Evolutionary conservation across 1,140 invertebrate species (phyloP), one percentile per base, ranked within the genome.

Genomic region (Scylla paramamosain): DNA sequence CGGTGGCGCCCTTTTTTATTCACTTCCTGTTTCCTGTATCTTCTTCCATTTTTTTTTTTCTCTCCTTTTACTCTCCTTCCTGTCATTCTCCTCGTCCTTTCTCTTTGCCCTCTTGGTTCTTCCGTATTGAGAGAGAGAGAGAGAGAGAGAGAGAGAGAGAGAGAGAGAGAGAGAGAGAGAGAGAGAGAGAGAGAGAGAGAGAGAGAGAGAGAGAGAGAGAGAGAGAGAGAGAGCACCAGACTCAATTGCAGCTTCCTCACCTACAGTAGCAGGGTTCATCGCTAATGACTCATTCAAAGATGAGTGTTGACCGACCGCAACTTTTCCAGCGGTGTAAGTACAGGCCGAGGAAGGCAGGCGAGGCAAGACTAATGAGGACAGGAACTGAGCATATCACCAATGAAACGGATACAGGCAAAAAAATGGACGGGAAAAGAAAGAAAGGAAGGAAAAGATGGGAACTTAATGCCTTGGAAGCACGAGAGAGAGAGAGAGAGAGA

Each of bases 121-220:
- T 25, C 20, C 20, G 3, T 8, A n/a, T n/a, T 14, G 59, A 67
- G 10, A 67, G 59, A 67, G 59, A 67, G 10, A 67, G 59, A 67
- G 10, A 67, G 59, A 67, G 59, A 67, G 59, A 67, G 59, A 67
- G 59, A 67, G 59, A 67, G 59, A 67, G 59, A 67, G 59, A 67
- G 59, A 67, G 59, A 67, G 59, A 67, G 59, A 20, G 59, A 77
- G 8, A 77, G 67, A 77, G 67, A 77, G 67, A 77, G 67, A 77
- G 67, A 77, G 67, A 77, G 67, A 77, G 67, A 77, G 67, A 77
- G 67, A 77, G 67, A 77, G 67, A 77, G 67, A 77, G 67, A 77
- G 67, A 77, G 67, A 77, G 67, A 77, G 67, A 77, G 67, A 77
- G 67, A 77, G 67, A 77, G 67, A 77, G 67, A 77, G 67, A 77